Base-by-base conservation (phyloP, 2,113 vertebrate species). In the Trematocara nigrifrons region DNA sequence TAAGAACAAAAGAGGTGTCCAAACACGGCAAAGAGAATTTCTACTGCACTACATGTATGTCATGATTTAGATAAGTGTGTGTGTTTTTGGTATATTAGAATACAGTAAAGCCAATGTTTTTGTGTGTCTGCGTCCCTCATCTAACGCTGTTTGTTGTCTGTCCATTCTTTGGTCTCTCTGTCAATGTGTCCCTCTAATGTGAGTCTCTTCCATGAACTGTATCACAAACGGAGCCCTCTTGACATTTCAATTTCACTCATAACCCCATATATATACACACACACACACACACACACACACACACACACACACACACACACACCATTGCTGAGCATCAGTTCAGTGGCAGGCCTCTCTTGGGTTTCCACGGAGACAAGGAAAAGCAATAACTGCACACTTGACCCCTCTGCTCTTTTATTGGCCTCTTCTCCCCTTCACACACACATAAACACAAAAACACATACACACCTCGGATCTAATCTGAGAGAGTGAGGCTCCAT, bases 381-480 rank as follows among this genome's bases (percentile, higher is more conserved):
- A 95, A 95, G 94, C 95, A 96, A 95, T 96, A 96, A 95, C 92
- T 89, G 86, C 92, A 91, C 93, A 95, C 93, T 96, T 96, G 95
- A 96, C 96, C 96, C 86, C 86, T 79, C 80, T 91, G 93, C 91
- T 93, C 93, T 92, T 90, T 94, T 90, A 93, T 89, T 94, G 92
- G 90, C 90, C 93, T 90, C 80, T 79, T 94, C 91, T 88, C 82
- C 52, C 86, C 77, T 87, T 85, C 83, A 45, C 84, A 81, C 90
- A 86, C 78, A 89, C 81, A 71, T 79, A 78, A 54, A 80, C 69
- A 83, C 74, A 81, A 79, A 90, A 51, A 86, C 80, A 85, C 79
- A 87, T 20, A 45, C 49, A 71, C 77, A 91, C 87, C 89, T 91
- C 92, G 86, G 93, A 95, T 95, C 93, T 95, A 95, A 95, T 95